Evolutionary conservation across 2,797 vertebrate species (phyloP).

Genomic region (Valencia hispanica): DNA sequence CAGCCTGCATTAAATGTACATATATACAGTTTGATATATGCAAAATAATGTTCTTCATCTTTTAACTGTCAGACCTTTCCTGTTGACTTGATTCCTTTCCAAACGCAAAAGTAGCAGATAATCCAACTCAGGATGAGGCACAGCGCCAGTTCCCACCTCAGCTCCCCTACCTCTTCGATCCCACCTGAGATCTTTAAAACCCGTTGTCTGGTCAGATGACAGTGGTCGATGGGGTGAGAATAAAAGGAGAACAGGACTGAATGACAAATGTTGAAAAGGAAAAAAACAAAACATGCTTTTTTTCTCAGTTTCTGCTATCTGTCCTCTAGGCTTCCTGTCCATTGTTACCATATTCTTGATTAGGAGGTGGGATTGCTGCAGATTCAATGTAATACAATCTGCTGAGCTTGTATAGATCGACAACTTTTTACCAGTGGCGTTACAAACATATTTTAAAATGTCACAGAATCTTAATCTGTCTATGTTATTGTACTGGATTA

Average conservation of each 20-base stretch:
- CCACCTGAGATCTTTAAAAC: constrained; percentile 87
- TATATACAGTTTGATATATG: background rate
- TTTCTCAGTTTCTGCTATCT: background rate
- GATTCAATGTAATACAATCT: background rate
- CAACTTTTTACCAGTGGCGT: background rate
- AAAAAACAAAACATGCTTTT: background rate
- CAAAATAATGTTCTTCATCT: background rate
- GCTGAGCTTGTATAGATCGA: background rate
- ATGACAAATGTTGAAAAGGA: background rate
- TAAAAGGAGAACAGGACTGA: constrained; percentile 9
- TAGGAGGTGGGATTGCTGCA: background rate
- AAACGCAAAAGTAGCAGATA: constrained; percentile 90
- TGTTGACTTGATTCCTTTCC: constrained; percentile 91
- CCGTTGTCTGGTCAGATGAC: constrained; percentile 38
- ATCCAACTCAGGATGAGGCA: constrained; percentile 88
- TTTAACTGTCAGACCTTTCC: constrained; percentile 83
- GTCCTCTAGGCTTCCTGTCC: background rate
- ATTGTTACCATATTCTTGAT: background rate
- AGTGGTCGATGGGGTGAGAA: background rate
- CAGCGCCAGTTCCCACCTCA: constrained; percentile 87
- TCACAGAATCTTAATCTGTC: too few relatives aligned
- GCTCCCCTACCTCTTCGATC: constrained; percentile 85
- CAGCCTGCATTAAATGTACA: background rate
- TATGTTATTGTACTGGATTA: too few relatives aligned
- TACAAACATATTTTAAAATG: too few relatives aligned